Conservation (phyloP, 2,113 vertebrate species). For the Lophotis ruficrista region DNA sequence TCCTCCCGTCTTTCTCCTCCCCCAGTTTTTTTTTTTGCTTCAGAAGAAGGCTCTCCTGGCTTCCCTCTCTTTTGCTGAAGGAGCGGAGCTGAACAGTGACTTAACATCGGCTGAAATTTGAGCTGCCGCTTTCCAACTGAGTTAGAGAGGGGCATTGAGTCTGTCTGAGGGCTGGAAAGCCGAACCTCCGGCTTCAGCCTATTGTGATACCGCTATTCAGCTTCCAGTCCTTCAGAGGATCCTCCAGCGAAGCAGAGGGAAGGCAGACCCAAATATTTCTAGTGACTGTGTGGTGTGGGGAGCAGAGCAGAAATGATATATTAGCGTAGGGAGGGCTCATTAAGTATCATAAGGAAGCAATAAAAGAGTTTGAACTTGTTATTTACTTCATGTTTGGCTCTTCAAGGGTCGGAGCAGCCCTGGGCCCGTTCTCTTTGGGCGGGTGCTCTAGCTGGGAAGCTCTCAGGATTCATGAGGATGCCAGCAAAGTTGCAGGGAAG, state of each 20-base stretch:
- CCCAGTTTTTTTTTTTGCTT: slow-evolving; percentile 7
- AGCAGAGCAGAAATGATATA: neutral
- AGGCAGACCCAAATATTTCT: neutral
- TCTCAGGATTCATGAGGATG: neutral
- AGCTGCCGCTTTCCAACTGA: slow-evolving; percentile 58
- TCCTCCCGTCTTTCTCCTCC: neutral
- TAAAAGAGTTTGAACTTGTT: slow-evolving; percentile 16
- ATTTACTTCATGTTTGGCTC: slow-evolving; percentile 19
- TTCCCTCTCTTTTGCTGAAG: neutral
- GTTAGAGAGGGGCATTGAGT: slow-evolving; percentile 47
- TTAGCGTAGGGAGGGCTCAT: neutral
- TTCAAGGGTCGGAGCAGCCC: neutral
- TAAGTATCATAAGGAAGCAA: slow-evolving; percentile 39
- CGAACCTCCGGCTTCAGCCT: slow-evolving; percentile 34
- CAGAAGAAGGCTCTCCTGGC: slow-evolving; percentile 26
- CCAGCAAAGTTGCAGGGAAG: neutral
- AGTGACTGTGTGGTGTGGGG: neutral
- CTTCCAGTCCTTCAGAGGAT: slow-evolving; percentile 6
- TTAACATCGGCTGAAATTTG: slow-evolving; percentile 60
- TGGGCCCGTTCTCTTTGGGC: neutral
- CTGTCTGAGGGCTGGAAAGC: slow-evolving; percentile 49
- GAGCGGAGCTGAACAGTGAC: slow-evolving; percentile 37
- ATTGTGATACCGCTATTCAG: slow-evolving; percentile 44
- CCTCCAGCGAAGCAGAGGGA: slow-evolving; percentile 8
- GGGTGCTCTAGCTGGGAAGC: neutral